phyloP scores from a whole-genome alignment of 2,797 vertebrate genomes.

The Sebastes alutus region DNA sequence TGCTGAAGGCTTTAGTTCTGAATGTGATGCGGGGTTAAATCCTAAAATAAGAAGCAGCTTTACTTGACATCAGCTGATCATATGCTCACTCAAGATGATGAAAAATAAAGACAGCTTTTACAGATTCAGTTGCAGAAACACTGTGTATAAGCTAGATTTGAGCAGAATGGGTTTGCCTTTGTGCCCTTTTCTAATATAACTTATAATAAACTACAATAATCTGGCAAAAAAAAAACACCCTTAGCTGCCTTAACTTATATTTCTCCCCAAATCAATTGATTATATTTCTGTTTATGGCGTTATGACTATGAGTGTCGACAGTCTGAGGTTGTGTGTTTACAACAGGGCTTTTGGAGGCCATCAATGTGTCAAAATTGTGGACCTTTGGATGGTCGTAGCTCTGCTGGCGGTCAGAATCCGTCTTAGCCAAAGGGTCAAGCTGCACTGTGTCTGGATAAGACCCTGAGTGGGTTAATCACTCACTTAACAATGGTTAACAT shows the following conservation, averaged over 20 bases:
- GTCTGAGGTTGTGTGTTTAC: background rate
- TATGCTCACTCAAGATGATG: constrained; percentile 12
- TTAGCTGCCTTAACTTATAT: background rate
- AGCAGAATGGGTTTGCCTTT: background rate
- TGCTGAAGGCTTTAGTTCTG: constrained; percentile 23
- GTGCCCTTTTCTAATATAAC: background rate
- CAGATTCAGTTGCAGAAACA: background rate
- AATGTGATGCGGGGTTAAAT: constrained; percentile 18
- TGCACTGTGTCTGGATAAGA: constrained; percentile 17
- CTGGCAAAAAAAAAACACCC: background rate
- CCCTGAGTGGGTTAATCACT: constrained; percentile 48
- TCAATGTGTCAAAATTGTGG: constrained; percentile 34
- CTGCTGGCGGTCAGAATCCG: constrained; percentile 17
- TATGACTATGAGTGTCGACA: background rate
- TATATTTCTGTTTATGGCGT: background rate
- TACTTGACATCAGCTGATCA: constrained; percentile 15
- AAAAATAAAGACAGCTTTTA: background rate
- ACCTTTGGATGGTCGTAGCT: constrained; percentile 38
- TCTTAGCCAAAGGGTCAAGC: constrained; percentile 21
- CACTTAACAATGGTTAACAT: constrained; percentile 23
- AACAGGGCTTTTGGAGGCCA: background rate
- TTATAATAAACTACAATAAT: background rate
- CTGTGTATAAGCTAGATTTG: background rate
- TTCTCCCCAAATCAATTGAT: background rate
- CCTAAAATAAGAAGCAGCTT: constrained; percentile 31